Conservation (phyloP, 1,140 invertebrate species). For the Panagrolaimus sp. region DNA sequence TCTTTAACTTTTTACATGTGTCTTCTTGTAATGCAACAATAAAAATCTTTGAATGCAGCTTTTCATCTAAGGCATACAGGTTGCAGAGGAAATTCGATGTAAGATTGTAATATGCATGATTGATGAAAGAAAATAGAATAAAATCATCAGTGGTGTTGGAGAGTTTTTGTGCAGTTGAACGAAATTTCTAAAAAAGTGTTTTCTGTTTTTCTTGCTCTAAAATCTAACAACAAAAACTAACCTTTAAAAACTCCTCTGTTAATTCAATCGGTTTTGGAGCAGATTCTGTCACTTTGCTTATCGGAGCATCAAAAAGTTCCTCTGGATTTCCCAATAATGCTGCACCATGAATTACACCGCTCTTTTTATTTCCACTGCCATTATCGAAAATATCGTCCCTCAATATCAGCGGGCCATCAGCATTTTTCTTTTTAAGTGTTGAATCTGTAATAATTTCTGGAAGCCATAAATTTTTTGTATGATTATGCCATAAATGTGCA, state of each 20-base stretch:
- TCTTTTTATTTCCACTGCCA: not conserved
- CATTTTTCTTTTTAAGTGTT: constrained; percentile 29
- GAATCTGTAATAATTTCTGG: not conserved
- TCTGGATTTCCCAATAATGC: not conserved
- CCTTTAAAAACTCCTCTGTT: not conserved
- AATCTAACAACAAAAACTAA: not conserved
- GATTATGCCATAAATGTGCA: not conserved
- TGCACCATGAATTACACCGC: not conserved
- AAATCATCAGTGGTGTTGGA: constrained; percentile 26
- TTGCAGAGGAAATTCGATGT: constrained; percentile 53
- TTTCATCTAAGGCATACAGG: constrained; percentile 26
- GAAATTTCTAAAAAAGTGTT: constrained; percentile 26
- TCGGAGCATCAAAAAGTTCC: constrained; percentile 1
- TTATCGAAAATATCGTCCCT: constrained; percentile 29
- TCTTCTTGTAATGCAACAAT: constrained; percentile 30
- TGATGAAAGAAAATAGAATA: constrained; percentile 43
- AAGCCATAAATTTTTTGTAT: not conserved
- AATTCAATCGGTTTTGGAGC: not conserved
- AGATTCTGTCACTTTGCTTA: not conserved
- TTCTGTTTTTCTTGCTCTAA: too few relatives aligned
- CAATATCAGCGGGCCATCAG: constrained; percentile 31
- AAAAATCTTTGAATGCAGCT: constrained; percentile 30
- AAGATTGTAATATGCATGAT: constrained; percentile 45
- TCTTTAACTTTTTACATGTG: constrained; percentile 29
- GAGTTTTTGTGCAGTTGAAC: constrained; percentile 28